Evolutionary conservation across 2,888 invertebrate genomes (phyloP).

Genomic region (Diogma glabrata): DNA sequence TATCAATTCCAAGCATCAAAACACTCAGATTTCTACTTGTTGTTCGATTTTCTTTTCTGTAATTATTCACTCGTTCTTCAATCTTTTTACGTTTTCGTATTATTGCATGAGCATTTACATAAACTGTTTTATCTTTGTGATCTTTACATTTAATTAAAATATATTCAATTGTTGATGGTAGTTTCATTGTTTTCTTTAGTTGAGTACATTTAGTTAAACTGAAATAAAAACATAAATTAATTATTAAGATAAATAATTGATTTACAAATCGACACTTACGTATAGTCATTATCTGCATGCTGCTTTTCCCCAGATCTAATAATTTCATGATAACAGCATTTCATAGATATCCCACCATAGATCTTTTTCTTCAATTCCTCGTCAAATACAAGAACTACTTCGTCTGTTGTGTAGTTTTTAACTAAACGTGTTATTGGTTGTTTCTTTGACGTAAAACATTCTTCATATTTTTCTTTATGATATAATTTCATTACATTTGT

Average conservation of each 20-base stretch:
- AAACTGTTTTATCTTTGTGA: constrained; percentile 16
- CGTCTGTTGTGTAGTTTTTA: constrained; percentile 23
- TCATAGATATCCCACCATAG: constrained; percentile 22
- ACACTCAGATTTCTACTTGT: constrained; percentile 51
- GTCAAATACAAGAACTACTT: constrained; percentile 28
- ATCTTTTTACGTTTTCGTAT: constrained; percentile 41
- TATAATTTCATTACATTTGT: constrained; percentile 41
- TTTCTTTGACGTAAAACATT: constrained; percentile 34
- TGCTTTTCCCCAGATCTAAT: constrained; percentile 24
- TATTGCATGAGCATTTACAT: constrained; percentile 40
- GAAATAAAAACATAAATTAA: background rate
- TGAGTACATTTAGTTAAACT: constrained; percentile 34
- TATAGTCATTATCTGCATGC: constrained; percentile 27
- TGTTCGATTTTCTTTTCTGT: constrained; percentile 34
- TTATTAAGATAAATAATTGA: background rate
- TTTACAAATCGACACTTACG: background rate
- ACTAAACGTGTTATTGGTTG: constrained; percentile 28
- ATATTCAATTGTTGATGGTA: constrained; percentile 35
- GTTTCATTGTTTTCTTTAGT: constrained; percentile 33
- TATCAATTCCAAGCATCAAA: constrained; percentile 72
- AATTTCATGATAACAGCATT: constrained; percentile 30
- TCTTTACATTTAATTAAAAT: constrained; percentile 40
- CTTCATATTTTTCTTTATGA: constrained; percentile 40
- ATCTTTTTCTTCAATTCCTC: constrained; percentile 21
- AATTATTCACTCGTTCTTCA: constrained; percentile 31